Percentiles rank a stretch among this genome's conserved stretches.
Evolutionary conservation across 2,113 vertebrate genomes (phyloP).

Genomic region (Syngnathus typhle): DNA sequence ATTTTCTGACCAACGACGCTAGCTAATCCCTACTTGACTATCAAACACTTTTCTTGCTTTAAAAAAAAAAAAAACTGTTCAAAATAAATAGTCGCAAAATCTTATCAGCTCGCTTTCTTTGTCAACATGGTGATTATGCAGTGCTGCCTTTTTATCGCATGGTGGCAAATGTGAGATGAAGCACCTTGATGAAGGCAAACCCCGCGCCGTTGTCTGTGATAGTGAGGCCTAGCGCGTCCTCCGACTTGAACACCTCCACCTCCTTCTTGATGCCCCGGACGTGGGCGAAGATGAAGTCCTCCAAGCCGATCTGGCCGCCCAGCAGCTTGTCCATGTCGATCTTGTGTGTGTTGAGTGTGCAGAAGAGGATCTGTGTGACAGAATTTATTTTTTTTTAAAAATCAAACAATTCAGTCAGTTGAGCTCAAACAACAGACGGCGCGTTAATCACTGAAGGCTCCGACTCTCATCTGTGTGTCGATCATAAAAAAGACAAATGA

Average conservation of each 20-base stretch:
- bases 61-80: too few relatives aligned
- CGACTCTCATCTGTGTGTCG: neutral
- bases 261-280: conserved; percentile 87
- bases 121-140: conserved; percentile 22
- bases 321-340: conserved; percentile 93
- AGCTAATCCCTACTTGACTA: neutral
- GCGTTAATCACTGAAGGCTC: neutral
- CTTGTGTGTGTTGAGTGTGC: conserved; percentile 94
- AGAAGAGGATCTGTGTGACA: conserved; percentile 84
- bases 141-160: conserved; percentile 37
- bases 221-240: conserved; percentile 88
- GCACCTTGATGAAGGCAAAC: conserved; percentile 88
- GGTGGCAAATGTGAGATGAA: conserved; percentile 44
- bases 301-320: conserved; percentile 87
- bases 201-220: conserved; percentile 93
- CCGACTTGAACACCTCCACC: conserved; percentile 81
- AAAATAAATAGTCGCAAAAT: neutral
- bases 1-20: neutral
- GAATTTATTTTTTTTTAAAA: neutral
- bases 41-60: neutral
- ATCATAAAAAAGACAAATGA: conserved; percentile 27
- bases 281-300: conserved; percentile 97
- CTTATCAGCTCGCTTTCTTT: neutral
- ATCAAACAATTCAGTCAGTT: neutral
- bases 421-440: neutral